phyloP scores from a whole-genome alignment of 2,113 vertebrate species.

The Hoplias malabaricus region DNA sequence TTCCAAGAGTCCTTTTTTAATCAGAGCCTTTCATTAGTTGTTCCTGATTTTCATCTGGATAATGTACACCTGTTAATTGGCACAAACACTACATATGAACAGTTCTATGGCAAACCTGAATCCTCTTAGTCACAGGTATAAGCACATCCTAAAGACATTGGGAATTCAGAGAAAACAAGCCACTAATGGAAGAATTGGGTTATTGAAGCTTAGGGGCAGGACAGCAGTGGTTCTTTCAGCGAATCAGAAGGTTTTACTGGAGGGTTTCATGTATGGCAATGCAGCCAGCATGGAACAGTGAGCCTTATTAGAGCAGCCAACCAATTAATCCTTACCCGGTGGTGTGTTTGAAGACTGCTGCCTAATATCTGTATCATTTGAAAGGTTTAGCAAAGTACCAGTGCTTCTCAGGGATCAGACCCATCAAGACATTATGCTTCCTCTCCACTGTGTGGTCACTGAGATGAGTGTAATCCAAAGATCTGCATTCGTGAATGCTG shows the following conservation, averaged over 20 bases:
- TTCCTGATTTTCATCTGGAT: neutral
- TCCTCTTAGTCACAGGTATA: neutral
- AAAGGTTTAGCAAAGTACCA: neutral
- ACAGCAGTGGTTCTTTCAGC: neutral
- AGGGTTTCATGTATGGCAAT: neutral
- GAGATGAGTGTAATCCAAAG: neutral
- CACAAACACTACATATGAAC: conserved; percentile 6
- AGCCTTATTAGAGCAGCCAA: neutral
- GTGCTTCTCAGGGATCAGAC: neutral
- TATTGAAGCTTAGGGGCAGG: neutral
- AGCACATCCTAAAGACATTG: neutral
- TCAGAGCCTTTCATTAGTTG: neutral
- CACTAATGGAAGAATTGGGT: neutral
- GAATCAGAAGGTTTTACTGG: neutral
- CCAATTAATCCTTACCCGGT: neutral
- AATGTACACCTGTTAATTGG: neutral
- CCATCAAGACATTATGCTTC: neutral
- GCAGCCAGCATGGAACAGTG: neutral
- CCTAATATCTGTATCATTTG: neutral
- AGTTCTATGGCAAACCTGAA: neutral
- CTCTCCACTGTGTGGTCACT: neutral
- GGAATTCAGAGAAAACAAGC: too few relatives aligned
- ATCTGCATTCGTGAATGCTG: neutral
- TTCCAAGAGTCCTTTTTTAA: too few relatives aligned
- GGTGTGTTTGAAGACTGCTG: neutral